Evolutionary conservation across 2,888 invertebrate species (phyloP), one percentile per base, ranked within the genome.

Genomic region (Dendrolimus pini): DNA sequence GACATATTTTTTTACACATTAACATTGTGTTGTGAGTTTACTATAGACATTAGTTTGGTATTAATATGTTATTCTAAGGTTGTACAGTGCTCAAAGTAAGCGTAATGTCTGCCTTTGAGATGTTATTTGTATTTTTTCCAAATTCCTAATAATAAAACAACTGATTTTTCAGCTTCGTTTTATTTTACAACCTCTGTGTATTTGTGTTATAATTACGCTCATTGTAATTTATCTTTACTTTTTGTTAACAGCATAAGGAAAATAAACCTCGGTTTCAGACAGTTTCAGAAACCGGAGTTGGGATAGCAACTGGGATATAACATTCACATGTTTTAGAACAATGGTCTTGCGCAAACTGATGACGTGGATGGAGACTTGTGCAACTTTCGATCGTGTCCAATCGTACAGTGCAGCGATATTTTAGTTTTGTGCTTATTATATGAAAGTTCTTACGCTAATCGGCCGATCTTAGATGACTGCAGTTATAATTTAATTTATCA

Each of bases 121-220:
- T 79, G 70, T 75, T 73, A 67, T 72, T 75, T 81, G 78, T 83
- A 80, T 80, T 82, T 80, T 85, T 87, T 85, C 85, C 64, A 88
- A 89, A 86, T 87, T 88, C 69, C 80, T 74, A 74, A 85, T 80
- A 87, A 81, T 81, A 88, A 74, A 77, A 80, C 68, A 78, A 77
- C 85, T 81, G 82, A 85, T 85, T 87, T 85, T 78, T 74, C 62
- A 71, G 62, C 53, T 47, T 59, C 68, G 68, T 80, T 79, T 75
- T 68, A 72, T 74, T 71, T 62, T 53, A 14, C 52, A 53, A 55
- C 9, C 41, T 41, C n/a, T 18, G 41, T 53, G 55, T 52, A 14
- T 14, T 10, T 7, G 18, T n/a, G 6, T 55, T 57, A 54, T 54
- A 7, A n/a, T 14, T 18, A 7, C 13, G 18, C 54, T 14, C 30